These are phyloP conservation scores for Caenorhabditis sp. DNA, from an alignment of 2,888 invertebrate genomes.

Conservation along the genomic window DNA sequence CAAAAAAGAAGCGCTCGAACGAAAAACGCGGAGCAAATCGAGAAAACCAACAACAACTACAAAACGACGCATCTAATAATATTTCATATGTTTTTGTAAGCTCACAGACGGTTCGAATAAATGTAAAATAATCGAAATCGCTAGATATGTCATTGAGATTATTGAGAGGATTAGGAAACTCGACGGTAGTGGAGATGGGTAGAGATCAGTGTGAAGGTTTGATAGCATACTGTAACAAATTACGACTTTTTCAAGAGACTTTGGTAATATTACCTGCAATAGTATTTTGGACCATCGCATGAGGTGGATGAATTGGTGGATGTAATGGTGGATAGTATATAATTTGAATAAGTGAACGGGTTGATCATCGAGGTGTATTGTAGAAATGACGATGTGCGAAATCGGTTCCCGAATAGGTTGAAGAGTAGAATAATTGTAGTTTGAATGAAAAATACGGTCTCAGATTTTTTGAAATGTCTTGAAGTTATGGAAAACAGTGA, in stretches of 20 bases:
- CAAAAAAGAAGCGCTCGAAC: constrained; percentile 16
- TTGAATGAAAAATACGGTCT: constrained; percentile 15
- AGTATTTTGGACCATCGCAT: neutral
- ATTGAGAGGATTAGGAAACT: constrained; percentile 18
- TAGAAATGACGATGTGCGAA: constrained; percentile 8
- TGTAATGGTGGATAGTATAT: constrained; percentile 17
- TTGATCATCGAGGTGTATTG: constrained; percentile 17
- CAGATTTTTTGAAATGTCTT: constrained; percentile 27
- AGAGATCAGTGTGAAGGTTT: constrained; percentile 31
- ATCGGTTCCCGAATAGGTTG: constrained; percentile 19
- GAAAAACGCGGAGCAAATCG: constrained; percentile 26
- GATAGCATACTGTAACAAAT: constrained; percentile 19
- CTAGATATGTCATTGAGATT: constrained; percentile 17
- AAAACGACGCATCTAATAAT: neutral
- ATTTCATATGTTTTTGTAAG: constrained; percentile 32
- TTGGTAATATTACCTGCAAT: neutral
- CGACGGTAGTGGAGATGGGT: constrained; percentile 25
- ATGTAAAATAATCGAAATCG: constrained; percentile 27
- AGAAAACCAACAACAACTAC: neutral
- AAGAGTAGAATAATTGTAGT: constrained; percentile 12
- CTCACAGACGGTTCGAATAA: constrained; percentile 26
- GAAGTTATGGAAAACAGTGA: constrained; percentile 24
- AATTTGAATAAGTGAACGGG: constrained; percentile 37
- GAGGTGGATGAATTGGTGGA: neutral
- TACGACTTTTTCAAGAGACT: neutral